These are phyloP conservation scores for Pagetopsis macropterus DNA, from an alignment of 2,797 vertebrate genomes.

Conservation along the genomic window DNA sequence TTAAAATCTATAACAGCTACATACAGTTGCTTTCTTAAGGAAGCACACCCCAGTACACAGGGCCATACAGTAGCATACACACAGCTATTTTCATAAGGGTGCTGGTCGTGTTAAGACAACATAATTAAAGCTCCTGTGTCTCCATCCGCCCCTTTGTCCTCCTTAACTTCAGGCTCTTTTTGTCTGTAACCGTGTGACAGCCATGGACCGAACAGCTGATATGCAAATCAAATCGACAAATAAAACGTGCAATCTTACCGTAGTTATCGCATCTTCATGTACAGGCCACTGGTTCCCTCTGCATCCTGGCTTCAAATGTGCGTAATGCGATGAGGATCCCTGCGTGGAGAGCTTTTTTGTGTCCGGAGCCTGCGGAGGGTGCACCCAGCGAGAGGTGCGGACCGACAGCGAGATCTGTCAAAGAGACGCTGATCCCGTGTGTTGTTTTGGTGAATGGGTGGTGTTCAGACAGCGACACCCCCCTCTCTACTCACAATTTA, in stretches of 20 bases:
- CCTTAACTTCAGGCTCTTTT: constrained; percentile 16
- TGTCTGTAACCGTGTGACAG: constrained; percentile 5
- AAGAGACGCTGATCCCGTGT: constrained; percentile 32
- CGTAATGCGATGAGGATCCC: constrained; percentile 42
- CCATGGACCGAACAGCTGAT: constrained; percentile 37
- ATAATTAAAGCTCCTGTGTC: constrained; percentile 3
- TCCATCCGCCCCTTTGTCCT: constrained; percentile 59
- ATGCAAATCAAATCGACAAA: neutral
- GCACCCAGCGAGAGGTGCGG: constrained; percentile 31
- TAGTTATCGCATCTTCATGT: constrained; percentile 57
- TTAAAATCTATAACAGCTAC: neutral
- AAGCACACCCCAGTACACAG: neutral
- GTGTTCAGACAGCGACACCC: constrained; percentile 56
- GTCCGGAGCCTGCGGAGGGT: constrained; percentile 45
- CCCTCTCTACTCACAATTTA: constrained; percentile 22
- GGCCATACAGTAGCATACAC: constrained; percentile 10
- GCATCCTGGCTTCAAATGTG: constrained; percentile 45
- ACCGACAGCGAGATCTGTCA: constrained; percentile 34
- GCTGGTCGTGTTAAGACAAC: neutral
- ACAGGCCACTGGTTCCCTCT: constrained; percentile 32
- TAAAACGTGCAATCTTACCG: constrained; percentile 48
- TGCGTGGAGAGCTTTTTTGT: constrained; percentile 43
- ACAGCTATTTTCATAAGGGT: constrained; percentile 8
- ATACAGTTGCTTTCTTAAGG: neutral
- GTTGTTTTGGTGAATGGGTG: constrained; percentile 64